A percentile compares a stretch with the other conserved stretches of the same genome.
Conservation (phyloP, 2,888 invertebrate genomes). For the Zaprionus bogoriensis region DNA sequence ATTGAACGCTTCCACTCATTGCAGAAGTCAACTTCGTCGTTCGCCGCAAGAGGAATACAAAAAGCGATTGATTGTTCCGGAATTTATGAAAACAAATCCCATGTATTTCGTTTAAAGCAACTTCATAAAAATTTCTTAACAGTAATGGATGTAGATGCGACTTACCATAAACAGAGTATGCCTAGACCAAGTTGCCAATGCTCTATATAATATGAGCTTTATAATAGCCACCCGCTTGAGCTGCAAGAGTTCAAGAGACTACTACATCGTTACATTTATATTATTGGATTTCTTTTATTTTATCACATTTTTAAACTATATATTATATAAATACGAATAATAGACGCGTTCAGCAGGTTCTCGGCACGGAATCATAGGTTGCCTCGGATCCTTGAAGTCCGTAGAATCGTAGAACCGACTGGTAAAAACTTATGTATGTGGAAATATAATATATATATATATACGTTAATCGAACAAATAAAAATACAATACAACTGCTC, state of each 20-base stretch:
- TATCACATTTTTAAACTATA: constrained; percentile 64
- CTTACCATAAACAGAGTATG: too few relatives aligned
- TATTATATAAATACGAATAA: constrained; percentile 31
- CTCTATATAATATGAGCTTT: too few relatives aligned
- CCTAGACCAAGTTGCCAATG: too few relatives aligned
- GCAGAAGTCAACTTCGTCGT: constrained; percentile 58
- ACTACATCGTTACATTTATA: constrained; percentile 3
- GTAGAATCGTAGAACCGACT: background rate
- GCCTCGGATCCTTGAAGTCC: too few relatives aligned
- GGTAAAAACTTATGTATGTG: constrained; percentile 10
- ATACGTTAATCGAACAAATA: constrained; percentile 27
- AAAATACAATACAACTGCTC: constrained; percentile 35
- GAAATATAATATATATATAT: too few relatives aligned
- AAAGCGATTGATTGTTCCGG: constrained; percentile 84
- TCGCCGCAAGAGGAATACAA: constrained; percentile 84
- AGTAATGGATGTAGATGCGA: too few relatives aligned
- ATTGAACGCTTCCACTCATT: background rate
- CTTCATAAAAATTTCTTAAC: too few relatives aligned
- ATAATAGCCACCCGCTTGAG: too few relatives aligned
- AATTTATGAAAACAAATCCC: constrained; percentile 85
- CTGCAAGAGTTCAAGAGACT: too few relatives aligned
- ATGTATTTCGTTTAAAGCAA: constrained; percentile 88
- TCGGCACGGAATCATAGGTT: too few relatives aligned
- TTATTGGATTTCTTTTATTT: constrained; percentile 31
- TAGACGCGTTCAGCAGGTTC: constrained; percentile 15